These are phyloP conservation scores for Nipponacmea schrenckii DNA, from an alignment of 2,888 invertebrate genomes.

Conservation along the genomic window DNA sequence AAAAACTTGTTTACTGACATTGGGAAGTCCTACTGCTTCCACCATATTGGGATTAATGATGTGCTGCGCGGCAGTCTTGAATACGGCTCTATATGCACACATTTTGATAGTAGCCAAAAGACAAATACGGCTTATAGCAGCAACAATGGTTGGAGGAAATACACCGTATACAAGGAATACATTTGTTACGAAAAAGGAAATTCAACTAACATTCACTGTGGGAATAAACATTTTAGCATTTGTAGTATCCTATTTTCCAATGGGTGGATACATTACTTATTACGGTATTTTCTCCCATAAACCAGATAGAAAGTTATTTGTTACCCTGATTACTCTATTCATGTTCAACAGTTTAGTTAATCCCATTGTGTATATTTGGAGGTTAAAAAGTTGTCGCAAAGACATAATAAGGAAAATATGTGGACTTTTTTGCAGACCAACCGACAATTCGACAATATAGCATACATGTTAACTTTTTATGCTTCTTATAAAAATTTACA, in stretches of 20 bases:
- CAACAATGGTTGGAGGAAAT: constrained; percentile 5
- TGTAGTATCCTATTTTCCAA: not conserved
- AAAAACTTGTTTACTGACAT: too few species aligned
- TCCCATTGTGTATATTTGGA: not conserved
- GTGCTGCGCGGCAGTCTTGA: not conserved
- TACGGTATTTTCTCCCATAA: not conserved
- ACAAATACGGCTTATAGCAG: not conserved
- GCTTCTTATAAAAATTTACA: too few species aligned
- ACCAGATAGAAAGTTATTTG: not conserved
- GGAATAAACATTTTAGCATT: not conserved
- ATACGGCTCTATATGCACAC: not conserved
- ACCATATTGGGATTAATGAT: not conserved
- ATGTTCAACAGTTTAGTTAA: not conserved
- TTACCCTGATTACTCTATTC: not conserved
- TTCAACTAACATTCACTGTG: not conserved
- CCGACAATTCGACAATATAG: too few species aligned
- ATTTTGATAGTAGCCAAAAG: not conserved
- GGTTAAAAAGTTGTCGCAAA: not conserved
- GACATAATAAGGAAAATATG: not conserved
- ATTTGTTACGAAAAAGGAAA: not conserved
- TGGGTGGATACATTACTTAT: not conserved
- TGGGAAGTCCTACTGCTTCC: not conserved
- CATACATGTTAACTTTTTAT: too few species aligned
- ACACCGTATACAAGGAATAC: not conserved
- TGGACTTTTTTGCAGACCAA: too few species aligned